These are phyloP conservation scores for Ceratina japonica DNA, from an alignment of 1,140 invertebrate genomes.

Conservation along the genomic window DNA sequence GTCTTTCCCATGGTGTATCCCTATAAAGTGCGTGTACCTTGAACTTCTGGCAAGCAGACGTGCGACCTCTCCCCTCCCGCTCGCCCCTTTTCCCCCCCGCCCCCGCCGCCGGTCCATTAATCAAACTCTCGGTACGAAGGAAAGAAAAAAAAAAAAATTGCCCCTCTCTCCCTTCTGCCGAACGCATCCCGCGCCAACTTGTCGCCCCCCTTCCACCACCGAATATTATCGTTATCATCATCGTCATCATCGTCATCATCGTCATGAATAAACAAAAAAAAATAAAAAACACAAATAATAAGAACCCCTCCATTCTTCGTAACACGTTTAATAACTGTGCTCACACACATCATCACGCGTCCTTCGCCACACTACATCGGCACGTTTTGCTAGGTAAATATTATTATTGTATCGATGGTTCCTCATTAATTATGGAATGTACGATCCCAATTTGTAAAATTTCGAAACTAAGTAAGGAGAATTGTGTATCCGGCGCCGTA, in stretches of 20 bases:
- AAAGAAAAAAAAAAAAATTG: background rate
- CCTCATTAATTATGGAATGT: constrained; percentile 75
- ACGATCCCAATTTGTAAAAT: constrained; percentile 75
- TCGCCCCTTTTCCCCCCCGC: constrained; percentile 6
- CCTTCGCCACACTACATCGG: constrained; percentile 74
- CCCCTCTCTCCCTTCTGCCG: constrained; percentile 52
- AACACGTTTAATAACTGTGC: constrained; percentile 69
- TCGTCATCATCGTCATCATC: background rate
- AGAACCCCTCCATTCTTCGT: constrained; percentile 40
- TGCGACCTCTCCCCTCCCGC: constrained; percentile 39
- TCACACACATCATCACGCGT: constrained; percentile 68
- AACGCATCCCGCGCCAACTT: constrained; percentile 44
- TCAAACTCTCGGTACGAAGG: background rate
- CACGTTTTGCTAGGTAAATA: constrained; percentile 74
- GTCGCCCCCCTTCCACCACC: constrained; percentile 39
- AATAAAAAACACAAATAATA: too few species aligned
- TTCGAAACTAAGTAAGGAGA: constrained; percentile 67
- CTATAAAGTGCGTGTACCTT: constrained; percentile 64
- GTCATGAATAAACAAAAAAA: too few species aligned
- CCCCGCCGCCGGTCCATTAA: background rate
- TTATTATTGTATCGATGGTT: constrained; percentile 77
- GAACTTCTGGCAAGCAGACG: constrained; percentile 57
- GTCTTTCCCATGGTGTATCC: constrained; percentile 74
- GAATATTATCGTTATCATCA: constrained; percentile 32
- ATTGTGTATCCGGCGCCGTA: constrained; percentile 61